Percentiles rank a stretch among this genome's conserved stretches.
Conservation (phyloP, 1,140 invertebrate genomes). For the Grapholita molesta region DNA sequence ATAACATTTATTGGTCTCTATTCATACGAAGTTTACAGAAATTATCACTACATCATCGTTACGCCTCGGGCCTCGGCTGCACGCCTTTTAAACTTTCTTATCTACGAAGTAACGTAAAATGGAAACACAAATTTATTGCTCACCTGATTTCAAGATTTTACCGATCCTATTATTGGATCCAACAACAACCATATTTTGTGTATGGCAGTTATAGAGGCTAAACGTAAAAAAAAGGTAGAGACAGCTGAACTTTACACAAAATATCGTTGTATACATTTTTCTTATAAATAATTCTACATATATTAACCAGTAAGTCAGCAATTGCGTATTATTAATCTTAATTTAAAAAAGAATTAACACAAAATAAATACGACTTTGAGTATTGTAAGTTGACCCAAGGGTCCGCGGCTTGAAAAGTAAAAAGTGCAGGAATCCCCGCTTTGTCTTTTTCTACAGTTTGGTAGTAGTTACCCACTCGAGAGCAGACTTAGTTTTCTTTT, state of each 20-base stretch:
- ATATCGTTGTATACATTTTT: too few relatives aligned
- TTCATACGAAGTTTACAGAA: slow-evolving; percentile 29
- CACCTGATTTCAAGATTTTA: slow-evolving; percentile 9
- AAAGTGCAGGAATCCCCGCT: not conserved
- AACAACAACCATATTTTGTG: too few relatives aligned
- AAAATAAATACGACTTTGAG: too few relatives aligned
- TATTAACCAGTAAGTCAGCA: too few relatives aligned
- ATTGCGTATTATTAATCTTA: too few relatives aligned
- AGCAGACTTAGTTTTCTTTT: not conserved
- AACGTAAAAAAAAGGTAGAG: too few relatives aligned
- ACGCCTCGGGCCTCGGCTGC: not conserved
- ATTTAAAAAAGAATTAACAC: too few relatives aligned
- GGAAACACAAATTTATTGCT: slow-evolving; percentile 28
- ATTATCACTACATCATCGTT: slow-evolving; percentile 34
- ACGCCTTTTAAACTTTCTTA: slow-evolving; percentile 23
- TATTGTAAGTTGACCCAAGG: too few relatives aligned
- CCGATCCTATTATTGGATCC: slow-evolving; percentile 6
- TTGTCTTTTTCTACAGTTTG: not conserved
- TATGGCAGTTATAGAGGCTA: too few relatives aligned
- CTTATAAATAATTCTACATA: too few relatives aligned
- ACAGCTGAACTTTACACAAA: too few relatives aligned
- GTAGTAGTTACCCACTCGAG: not conserved
- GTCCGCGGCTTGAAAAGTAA: not conserved
- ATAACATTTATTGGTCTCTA: not conserved
- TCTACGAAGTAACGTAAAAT: slow-evolving; percentile 28